Percentiles rank a stretch among this genome's conserved stretches.
Conservation (phyloP, 35 echinoderm and acorn worm species). For the Acanthaster planci region DNA sequence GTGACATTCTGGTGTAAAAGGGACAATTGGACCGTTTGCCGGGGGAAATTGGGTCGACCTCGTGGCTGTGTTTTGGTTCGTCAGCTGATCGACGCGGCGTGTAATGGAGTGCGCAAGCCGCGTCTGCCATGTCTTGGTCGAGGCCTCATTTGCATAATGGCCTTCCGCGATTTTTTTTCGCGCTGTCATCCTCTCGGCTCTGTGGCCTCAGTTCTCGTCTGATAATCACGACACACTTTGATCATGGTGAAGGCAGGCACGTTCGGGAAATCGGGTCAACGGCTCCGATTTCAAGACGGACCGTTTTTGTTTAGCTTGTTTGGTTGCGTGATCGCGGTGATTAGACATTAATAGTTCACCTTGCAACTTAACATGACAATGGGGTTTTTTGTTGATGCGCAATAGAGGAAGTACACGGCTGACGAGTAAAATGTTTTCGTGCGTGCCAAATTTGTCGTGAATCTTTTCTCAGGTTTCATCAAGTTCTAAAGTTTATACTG, state of each 20-base stretch:
- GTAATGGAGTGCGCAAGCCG: neutral
- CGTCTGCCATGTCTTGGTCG: too few relatives aligned
- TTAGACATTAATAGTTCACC: too few relatives aligned
- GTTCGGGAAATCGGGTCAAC: neutral
- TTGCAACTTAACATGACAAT: too few relatives aligned
- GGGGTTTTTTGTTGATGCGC: too few relatives aligned
- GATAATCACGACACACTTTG: neutral
- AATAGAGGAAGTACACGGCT: too few relatives aligned
- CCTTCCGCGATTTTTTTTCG: neutral
- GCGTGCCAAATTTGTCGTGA: too few relatives aligned
- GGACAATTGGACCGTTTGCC: neutral
- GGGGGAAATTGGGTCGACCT: neutral
- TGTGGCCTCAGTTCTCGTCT: neutral
- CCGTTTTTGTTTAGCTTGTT: too few relatives aligned
- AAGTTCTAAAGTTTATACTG: too few relatives aligned
- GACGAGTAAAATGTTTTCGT: too few relatives aligned
- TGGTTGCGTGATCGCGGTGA: too few relatives aligned
- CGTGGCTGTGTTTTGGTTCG: conserved; percentile 17
- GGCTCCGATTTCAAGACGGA: neutral
- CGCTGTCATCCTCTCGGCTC: neutral
- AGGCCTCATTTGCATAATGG: conserved; percentile 14
- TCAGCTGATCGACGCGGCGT: conserved; percentile 12
- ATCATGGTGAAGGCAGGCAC: neutral
- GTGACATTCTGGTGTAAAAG: neutral
- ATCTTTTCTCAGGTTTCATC: too few relatives aligned